Conservation (phyloP, 2,888 invertebrate genomes). For the Ichneumoninae sp. region DNA sequence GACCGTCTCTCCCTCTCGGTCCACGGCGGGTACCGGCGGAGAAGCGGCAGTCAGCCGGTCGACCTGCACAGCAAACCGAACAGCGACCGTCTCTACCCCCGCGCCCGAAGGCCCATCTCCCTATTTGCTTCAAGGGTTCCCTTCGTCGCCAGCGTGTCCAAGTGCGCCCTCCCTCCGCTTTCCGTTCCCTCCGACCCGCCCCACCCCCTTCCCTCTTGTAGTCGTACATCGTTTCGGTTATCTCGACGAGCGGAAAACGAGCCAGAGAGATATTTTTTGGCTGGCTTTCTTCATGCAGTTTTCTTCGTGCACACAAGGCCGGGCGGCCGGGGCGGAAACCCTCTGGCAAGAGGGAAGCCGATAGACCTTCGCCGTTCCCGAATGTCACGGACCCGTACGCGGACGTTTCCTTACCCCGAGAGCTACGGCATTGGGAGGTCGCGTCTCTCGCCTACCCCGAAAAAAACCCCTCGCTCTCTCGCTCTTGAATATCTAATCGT, state of each 20-base stretch:
- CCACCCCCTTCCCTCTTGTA: constrained; percentile 19
- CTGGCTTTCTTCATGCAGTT: constrained; percentile 62
- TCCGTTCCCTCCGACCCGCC: constrained; percentile 31
- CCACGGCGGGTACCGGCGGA: constrained; percentile 9
- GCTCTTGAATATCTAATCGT: constrained; percentile 64
- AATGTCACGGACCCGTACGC: constrained; percentile 39
- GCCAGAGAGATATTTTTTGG: constrained; percentile 67
- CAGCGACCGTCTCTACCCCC: neutral
- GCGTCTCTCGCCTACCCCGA: constrained; percentile 7
- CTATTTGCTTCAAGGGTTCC: constrained; percentile 57
- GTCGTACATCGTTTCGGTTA: constrained; percentile 66
- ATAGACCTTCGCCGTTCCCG: constrained; percentile 30
- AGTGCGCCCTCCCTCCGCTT: constrained; percentile 3
- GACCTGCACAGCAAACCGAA: constrained; percentile 14
- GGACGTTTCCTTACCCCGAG: constrained; percentile 50
- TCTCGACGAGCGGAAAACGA: constrained; percentile 68
- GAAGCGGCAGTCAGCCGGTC: constrained; percentile 11
- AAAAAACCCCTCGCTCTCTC: neutral
- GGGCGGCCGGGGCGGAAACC: constrained; percentile 23
- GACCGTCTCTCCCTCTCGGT: constrained; percentile 54
- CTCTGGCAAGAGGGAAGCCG: constrained; percentile 36
- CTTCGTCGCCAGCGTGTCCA: constrained; percentile 64
- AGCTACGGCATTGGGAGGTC: constrained; percentile 21
- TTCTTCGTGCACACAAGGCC: constrained; percentile 32
- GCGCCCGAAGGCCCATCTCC: constrained; percentile 57